Evolutionary conservation across 2,888 invertebrate genomes (phyloP).

Genomic region (Nomada fabriciana): DNA sequence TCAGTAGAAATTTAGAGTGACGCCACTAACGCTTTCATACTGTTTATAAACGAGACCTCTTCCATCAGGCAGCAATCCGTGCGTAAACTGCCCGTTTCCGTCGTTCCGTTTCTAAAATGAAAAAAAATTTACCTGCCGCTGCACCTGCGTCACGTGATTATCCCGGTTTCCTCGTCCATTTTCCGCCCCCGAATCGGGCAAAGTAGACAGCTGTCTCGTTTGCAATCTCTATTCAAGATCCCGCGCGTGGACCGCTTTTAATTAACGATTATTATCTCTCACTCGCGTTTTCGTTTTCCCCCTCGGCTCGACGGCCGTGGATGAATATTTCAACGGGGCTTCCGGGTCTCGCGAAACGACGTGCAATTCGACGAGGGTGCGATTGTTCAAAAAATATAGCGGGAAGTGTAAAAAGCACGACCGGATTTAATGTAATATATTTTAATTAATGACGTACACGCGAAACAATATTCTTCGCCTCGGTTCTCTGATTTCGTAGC

Average conservation of each 20-base stretch:
- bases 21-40: background rate
- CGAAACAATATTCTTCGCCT: background rate
- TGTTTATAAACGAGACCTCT: background rate
- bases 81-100: background rate
- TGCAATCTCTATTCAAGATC: background rate
- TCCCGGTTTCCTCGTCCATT: background rate
- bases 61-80: background rate
- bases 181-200: background rate
- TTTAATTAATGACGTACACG: slow-evolving; percentile 8
- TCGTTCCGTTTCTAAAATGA: slow-evolving; percentile 4
- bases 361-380: background rate
- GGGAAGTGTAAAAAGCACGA: background rate
- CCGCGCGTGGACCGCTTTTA: slow-evolving; percentile 29
- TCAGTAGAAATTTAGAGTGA: background rate
- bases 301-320: background rate
- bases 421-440: background rate
- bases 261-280: slow-evolving; percentile 42
- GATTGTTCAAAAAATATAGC: slow-evolving; percentile 17
- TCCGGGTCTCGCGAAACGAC: slow-evolving; percentile 6
- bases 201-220: background rate
- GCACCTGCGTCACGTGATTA: slow-evolving; percentile 9
- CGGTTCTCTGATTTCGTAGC: background rate
- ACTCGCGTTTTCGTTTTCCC: slow-evolving; percentile 6
- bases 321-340: slow-evolving; percentile 30
- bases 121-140: background rate